Conservation (phyloP, 35 echinoderm and acorn worm genomes). For the Amphiura filiformis region DNA sequence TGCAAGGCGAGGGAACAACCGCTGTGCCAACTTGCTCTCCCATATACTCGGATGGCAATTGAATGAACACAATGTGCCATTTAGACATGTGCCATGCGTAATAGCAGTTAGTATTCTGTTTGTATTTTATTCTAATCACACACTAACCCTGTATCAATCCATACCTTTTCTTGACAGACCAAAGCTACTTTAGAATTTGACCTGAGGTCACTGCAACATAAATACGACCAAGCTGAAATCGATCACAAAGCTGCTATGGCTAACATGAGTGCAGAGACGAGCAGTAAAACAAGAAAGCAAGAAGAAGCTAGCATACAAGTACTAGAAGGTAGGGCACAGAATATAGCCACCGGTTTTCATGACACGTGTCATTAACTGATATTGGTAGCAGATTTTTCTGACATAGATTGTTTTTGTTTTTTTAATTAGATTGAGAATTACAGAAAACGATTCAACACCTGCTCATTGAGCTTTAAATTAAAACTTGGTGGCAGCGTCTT, state of each 20-base stretch:
- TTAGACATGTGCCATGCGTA: too few species aligned
- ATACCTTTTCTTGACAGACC: conserved; percentile 29
- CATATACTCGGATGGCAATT: too few species aligned
- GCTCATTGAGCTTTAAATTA: background rate
- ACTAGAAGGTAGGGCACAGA: conserved; percentile 47
- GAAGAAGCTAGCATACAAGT: conserved; percentile 64
- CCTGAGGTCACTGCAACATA: conserved; percentile 71
- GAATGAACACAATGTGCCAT: too few species aligned
- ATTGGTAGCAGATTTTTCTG: too few species aligned
- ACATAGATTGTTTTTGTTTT: background rate
- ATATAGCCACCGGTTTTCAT: too few species aligned
- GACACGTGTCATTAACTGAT: too few species aligned
- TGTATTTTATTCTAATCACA: too few species aligned
- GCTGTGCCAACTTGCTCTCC: too few species aligned
- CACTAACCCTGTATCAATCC: too few species aligned
- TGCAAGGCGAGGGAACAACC: too few species aligned
- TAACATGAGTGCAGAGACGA: conserved; percentile 55
- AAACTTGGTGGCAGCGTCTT: background rate
- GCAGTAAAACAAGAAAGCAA: conserved; percentile 58
- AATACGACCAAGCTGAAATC: conserved; percentile 56
- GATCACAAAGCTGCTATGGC: conserved; percentile 72
- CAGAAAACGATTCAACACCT: background rate
- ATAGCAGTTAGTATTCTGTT: too few species aligned
- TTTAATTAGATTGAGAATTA: background rate
- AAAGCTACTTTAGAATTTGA: conserved; percentile 94